These are phyloP conservation scores for Melanogrammus aeglefinus DNA, from an alignment of 2,797 vertebrate species.

Conservation along the genomic window DNA sequence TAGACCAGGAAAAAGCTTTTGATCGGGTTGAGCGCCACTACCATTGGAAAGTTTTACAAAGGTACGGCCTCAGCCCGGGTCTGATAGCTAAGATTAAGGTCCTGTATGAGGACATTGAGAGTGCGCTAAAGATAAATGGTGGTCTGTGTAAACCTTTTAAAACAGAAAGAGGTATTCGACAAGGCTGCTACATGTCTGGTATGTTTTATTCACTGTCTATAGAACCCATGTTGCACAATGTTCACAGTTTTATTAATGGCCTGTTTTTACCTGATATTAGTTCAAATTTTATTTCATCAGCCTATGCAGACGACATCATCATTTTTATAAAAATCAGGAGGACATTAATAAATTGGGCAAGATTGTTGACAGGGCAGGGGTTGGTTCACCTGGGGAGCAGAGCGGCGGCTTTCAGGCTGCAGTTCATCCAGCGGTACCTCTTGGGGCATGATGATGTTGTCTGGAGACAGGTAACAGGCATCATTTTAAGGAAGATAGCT, in stretches of 20 bases:
- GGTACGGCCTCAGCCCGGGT: neutral
- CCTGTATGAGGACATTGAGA: neutral
- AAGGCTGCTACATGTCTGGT: no score
- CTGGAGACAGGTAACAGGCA: no score
- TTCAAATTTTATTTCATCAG: neutral
- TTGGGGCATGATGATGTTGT: neutral
- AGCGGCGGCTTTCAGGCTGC: neutral
- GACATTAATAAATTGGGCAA: neutral
- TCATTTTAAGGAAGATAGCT: no score
- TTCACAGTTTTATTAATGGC: neutral
- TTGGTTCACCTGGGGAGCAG: neutral
- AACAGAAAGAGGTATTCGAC: no score
- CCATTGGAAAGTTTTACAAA: slow-evolving; percentile 7
- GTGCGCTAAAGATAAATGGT: neutral
- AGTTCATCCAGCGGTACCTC: neutral
- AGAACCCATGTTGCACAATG: no score
- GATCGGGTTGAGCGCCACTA: neutral
- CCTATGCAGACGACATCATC: neutral
- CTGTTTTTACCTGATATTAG: neutral
- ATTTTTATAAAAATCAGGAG: neutral
- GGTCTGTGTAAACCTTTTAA: neutral
- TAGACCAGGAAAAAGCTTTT: neutral
- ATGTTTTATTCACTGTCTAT: no score
- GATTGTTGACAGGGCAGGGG: neutral
- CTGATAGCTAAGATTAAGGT: neutral